Percentiles rank a stretch among this genome's conserved stretches.
These are phyloP conservation scores for Pseudomyrmex cubaensis DNA, from an alignment of 1,140 invertebrate species.

Conservation along the genomic window DNA sequence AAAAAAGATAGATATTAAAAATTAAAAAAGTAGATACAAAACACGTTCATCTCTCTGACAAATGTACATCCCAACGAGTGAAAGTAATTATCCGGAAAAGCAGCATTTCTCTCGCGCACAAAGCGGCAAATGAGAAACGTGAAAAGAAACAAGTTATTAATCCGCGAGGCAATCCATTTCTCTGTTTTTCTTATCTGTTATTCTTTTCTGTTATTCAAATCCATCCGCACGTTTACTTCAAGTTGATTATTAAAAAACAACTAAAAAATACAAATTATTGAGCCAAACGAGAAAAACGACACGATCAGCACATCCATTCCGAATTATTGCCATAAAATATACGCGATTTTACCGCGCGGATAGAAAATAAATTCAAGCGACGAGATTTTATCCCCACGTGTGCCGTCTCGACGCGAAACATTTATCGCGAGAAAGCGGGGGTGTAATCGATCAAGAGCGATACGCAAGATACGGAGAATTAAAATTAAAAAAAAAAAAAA, in stretches of 20 bases:
- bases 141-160: neutral
- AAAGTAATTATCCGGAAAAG: constrained; percentile 38
- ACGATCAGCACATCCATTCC: no score
- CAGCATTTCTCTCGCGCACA: neutral
- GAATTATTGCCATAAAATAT: neutral
- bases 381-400: constrained; percentile 15
- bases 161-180: neutral
- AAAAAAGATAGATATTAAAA: neutral
- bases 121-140: neutral
- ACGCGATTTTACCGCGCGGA: neutral
- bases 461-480: constrained; percentile 3
- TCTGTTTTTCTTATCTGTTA: no score
- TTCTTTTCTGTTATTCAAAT: no score
- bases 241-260: no score
- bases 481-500: neutral
- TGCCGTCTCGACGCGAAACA: constrained; percentile 30
- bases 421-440: constrained; percentile 4
- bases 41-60: constrained; percentile 14
- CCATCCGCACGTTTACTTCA: neutral
- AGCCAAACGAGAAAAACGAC: no score
- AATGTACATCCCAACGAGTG: constrained; percentile 20
- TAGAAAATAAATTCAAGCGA: constrained; percentile 1
- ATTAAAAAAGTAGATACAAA: neutral
- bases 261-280: no score
- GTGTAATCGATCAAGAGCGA: constrained; percentile 28